Base-by-base conservation (phyloP, 2,888 invertebrate species). In the Epinotia bilunana region DNA sequence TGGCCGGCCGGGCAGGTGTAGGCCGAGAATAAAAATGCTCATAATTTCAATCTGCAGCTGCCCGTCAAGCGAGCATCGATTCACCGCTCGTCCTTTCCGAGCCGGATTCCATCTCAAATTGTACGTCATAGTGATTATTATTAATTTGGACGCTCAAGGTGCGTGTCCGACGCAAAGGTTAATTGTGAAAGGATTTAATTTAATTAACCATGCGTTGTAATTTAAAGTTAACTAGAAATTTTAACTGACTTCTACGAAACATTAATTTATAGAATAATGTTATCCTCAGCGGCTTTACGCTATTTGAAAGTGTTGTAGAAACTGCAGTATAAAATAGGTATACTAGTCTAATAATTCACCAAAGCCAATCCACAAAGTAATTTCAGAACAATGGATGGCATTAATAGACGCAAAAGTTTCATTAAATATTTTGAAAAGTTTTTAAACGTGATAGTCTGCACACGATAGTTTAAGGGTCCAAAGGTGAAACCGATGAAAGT, bases 21-120 rank as follows among this genome's bases (percentile, higher is more conserved):
- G 77, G 81, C 79, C 81, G 79, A 78, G 81, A 79, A 93, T 91
- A 92, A 91, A 92, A 93, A 91, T 91, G 90, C 85, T 90, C 91
- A 93, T 94, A 93, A 93, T 93, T 93, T 90, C 85, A 89, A 87
- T 90, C 88, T 88, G 93, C 94, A 94, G 93, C 94, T 94, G 93
- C 93, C 92, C 86, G 91, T 90, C 91, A 88, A 90, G 82, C 88
- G 88, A 85, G 86, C 89, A 87, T 88, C 90, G 90, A 90, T 89
- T 87, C 87, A 84, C 84, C 82, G 77, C 83, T 85, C 85, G 88
- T 88, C 89, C 89, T 90, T 92, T 92, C 91, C 86, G 81, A 83
- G 82, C 82, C 83, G 86, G 86, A 91, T 91, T 90, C 91, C 90
- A 89, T 75, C 84, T 88, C 86, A 84, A 88, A 86, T 88, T 85